Evolutionary conservation across 2,888 invertebrate species (phyloP).

Genomic region (Macrophya annulata): DNA sequence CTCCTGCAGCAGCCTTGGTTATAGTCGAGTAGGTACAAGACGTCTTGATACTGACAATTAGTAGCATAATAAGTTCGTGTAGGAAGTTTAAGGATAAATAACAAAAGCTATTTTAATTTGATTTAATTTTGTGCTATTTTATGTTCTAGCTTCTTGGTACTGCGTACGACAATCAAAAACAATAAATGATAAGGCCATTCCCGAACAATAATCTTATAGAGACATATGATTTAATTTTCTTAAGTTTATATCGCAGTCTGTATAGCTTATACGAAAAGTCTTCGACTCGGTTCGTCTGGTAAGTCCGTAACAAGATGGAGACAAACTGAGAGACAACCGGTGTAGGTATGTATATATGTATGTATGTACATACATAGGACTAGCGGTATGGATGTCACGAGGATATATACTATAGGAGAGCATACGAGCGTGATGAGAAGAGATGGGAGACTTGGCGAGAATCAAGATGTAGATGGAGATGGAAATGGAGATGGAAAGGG

Average conservation of each 20-base stretch:
- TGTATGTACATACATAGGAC: not conserved
- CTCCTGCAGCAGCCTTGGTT: not conserved
- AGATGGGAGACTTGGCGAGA: not conserved
- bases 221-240: not conserved
- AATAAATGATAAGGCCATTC: not conserved
- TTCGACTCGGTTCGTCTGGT: not conserved
- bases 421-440: not conserved
- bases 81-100: not conserved
- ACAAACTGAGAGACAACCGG: slow-evolving; percentile 19
- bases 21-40: not conserved
- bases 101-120: not conserved
- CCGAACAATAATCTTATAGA: not conserved
- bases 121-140: too few species aligned
- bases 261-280: not conserved
- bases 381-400: slow-evolving; percentile 40
- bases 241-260: not conserved
- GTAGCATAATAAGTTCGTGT: not conserved
- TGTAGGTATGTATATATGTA: not conserved
- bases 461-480: not conserved
- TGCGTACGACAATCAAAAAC: not conserved
- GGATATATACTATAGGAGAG: not conserved
- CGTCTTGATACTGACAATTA: slow-evolving; percentile 6
- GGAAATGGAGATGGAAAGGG: not conserved
- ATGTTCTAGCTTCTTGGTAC: not conserved
- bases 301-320: not conserved